Percentiles rank a stretch among this genome's conserved stretches.
Evolutionary conservation across 2,113 vertebrate species (phyloP).

Genomic region (Oreochromis tanganicae): DNA sequence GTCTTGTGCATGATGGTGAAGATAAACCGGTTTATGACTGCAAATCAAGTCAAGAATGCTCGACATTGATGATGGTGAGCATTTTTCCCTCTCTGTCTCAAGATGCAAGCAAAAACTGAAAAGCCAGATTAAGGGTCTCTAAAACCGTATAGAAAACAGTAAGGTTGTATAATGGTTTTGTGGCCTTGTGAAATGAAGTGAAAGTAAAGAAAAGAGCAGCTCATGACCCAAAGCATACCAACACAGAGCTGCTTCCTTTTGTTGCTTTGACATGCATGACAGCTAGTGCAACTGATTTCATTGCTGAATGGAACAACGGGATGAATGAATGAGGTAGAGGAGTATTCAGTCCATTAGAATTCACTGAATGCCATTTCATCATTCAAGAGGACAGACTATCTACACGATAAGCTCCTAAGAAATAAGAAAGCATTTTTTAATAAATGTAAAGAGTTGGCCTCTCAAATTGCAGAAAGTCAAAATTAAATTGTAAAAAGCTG

Average conservation of each 20-base stretch:
- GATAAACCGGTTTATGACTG: background rate
- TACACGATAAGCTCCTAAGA: background rate
- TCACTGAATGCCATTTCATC: background rate
- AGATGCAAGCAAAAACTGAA: background rate
- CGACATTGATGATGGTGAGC: background rate
- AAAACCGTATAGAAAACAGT: background rate
- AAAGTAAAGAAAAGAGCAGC: background rate
- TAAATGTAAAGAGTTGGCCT: background rate
- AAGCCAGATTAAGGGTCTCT: background rate
- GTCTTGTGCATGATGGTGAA: background rate
- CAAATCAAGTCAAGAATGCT: background rate
- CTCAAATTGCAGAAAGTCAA: background rate
- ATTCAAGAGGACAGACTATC: background rate
- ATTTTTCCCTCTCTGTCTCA: background rate
- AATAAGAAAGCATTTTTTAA: background rate
- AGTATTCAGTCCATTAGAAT: background rate
- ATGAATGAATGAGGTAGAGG: background rate
- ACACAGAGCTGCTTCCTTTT: background rate
- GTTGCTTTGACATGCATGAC: background rate
- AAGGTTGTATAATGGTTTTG: background rate
- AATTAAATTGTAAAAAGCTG: background rate
- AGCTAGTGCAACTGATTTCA: background rate
- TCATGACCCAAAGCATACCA: background rate
- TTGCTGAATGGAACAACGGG: background rate
- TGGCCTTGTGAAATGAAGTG: background rate